Evolutionary conservation across 2,888 invertebrate genomes (phyloP), one percentile per base, ranked within the genome.

Genomic region (Zygogramma bicolorata): DNA sequence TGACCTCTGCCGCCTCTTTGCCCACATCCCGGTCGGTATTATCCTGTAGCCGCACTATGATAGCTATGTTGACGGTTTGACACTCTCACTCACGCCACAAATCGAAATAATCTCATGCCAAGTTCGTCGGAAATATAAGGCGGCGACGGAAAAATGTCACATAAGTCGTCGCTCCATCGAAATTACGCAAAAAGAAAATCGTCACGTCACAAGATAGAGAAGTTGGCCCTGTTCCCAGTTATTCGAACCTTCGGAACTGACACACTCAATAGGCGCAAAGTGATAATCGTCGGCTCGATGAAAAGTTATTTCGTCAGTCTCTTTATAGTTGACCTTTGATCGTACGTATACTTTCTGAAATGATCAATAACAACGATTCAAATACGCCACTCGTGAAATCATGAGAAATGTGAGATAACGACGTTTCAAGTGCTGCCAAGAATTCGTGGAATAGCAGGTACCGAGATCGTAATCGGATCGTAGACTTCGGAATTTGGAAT

Each of bases 21-120:
- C 89, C 90, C 87, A 89, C 90, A 90, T 90, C 89, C 83, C 89
- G 87, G 80, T 89, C 87, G 69, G 79, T 75, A 75, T 79, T 83
- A 88, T 91, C 91, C 87, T 91, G 91, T 87, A 91, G 89, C 88
- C 91, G 89, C 91, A 92, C 91, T 89, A 91, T 92, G 91, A 90
- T 89, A 87, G 90, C 91, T 84, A 88, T 90, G 74, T 79, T 84
- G 83, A 74, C 77, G 74, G 77, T 62, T 74, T 42, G 53, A 59
- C 42, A 57, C 40, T 25, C 46, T 20, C 65, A 65, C 65, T 70
- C 73, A 60, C 49, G 40, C 69, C 65, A 49, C 29, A 65, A 53
- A 25, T 40, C 53, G 15, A 53, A n/a, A 53, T 25, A 53, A 13
- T 27, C 10, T 53, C 53, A 53, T 53, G 5, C 27, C 53, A 8